These are phyloP conservation scores for Ctenochaetus hawaiiensis DNA, from an alignment of 2,797 vertebrate species.

Conservation along the genomic window DNA sequence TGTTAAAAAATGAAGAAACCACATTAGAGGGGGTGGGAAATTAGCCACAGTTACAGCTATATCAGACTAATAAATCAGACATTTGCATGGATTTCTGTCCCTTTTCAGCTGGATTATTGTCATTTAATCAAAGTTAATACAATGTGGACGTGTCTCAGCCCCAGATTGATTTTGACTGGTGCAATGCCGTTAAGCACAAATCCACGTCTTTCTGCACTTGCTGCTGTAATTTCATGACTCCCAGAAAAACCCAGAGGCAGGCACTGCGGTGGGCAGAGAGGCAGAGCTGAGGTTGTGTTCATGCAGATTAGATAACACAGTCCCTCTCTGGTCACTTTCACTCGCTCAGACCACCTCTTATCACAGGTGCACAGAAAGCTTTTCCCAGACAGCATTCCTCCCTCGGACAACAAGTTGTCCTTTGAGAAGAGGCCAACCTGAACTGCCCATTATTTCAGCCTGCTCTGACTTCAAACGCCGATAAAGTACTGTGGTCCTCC, in stretches of 20 bases:
- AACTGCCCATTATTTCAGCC: constrained; percentile 27
- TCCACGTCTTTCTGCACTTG: background rate
- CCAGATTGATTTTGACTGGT: background rate
- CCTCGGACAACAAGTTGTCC: constrained; percentile 19
- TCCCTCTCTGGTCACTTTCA: constrained; percentile 16
- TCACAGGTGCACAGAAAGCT: constrained; percentile 35
- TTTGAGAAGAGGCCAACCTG: constrained; percentile 7
- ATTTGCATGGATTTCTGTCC: background rate
- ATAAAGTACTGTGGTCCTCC: constrained; percentile 27
- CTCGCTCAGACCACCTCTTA: constrained; percentile 43
- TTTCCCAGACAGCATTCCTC: constrained; percentile 19
- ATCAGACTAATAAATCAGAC: background rate
- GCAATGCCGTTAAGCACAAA: background rate
- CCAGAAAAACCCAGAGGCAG: background rate
- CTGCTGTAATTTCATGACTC: background rate
- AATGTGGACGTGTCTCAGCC: background rate
- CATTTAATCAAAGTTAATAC: background rate
- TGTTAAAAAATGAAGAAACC: background rate
- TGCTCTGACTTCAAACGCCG: constrained; percentile 25
- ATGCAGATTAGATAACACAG: constrained; percentile 36
- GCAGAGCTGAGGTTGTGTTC: constrained; percentile 28
- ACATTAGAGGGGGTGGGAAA: background rate
- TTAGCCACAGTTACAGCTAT: background rate
- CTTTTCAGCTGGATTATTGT: background rate
- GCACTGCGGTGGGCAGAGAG: constrained; percentile 15